Evolutionary conservation across 1,140 invertebrate species (phyloP).

Genomic region (Himalopsyche phryganea): DNA sequence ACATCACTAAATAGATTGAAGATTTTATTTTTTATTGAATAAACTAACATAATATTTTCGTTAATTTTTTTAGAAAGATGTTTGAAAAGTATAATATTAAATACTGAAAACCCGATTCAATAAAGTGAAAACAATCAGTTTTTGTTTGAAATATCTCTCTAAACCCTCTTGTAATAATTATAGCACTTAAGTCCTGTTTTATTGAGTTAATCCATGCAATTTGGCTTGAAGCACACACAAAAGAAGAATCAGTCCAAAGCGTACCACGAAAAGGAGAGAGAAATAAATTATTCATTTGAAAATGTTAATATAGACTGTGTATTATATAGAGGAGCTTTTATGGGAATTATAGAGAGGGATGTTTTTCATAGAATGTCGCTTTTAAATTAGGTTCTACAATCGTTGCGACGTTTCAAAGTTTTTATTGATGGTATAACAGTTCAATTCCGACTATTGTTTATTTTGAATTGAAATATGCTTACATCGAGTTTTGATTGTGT

Average conservation of each 20-base stretch:
- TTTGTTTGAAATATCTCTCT: too few species aligned
- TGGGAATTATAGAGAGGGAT: constrained; percentile 16
- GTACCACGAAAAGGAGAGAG: constrained; percentile 17
- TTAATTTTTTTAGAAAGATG: too few species aligned
- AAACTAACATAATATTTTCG: too few species aligned
- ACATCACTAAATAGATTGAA: too few species aligned
- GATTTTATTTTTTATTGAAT: too few species aligned
- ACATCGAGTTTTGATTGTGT: too few species aligned
- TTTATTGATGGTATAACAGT: constrained; percentile 12
- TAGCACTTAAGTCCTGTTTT: constrained; percentile 34
- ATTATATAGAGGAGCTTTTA: constrained; percentile 2
- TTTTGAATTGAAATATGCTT: neutral
- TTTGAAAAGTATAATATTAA: too few species aligned
- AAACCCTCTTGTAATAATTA: constrained; percentile 28
- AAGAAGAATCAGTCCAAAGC: constrained; percentile 30
- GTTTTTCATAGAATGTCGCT: constrained; percentile 20
- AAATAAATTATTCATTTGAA: constrained; percentile 34
- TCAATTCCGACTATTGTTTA: too few species aligned
- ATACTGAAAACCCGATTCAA: too few species aligned
- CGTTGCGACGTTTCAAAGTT: constrained; percentile 8
- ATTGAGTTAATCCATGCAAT: constrained; percentile 35
- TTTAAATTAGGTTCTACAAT: constrained; percentile 32
- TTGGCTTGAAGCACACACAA: constrained; percentile 29
- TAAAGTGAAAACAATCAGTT: too few species aligned
- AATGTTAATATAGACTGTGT: constrained; percentile 31